Evolutionary conservation across 2,797 vertebrate genomes (phyloP), one percentile per base, ranked within the genome.

Genomic region (Channa striata): DNA sequence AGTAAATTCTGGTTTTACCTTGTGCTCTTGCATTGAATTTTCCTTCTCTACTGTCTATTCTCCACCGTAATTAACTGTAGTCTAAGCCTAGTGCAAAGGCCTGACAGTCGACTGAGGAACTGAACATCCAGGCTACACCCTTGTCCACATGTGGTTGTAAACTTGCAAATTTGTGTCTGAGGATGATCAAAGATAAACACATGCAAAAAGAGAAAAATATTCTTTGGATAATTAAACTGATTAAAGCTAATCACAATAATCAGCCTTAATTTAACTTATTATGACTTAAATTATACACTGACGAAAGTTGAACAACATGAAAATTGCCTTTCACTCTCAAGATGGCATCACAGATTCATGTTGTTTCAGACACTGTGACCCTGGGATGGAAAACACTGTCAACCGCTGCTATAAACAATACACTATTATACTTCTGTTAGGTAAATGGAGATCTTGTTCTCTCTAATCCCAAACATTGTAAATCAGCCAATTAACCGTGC

Each of bases 401-500:
- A 72, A 46, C 48, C 34, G n/a, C 11, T 36, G 33, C 23, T 54
- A 53, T 16, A 42, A 23, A 70, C 57, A 64, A 44, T 20, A 33
- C 39, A 67, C 34, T 17, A 54, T 44, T 19, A 49, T 63, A 50
- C 66, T 68, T 59, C 46, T 37, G 47, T 59, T 61, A 49, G 21
- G 54, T 61, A 77, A 43, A 59, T 14, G 14, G 37, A 66, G 54
- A 67, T 74, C 61, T 69, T 72, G 47, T 77, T 81, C 53, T 62
- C 54, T 40, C 62, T 84, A 46, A 72, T 68, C 6, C 49, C 23
- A 17, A 64, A 61, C 72, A 73, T 51, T 68, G 60, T 61, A 82
- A 74, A 83, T 68, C 58, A 77, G 59, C 74, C 60, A 85, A 82
- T 82, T 90, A 87, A 70, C 68, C 64, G 71, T 68, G 49, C 56